Base-by-base conservation (phyloP, 2,888 invertebrate species). In the Zootermopsis nevadensis region DNA sequence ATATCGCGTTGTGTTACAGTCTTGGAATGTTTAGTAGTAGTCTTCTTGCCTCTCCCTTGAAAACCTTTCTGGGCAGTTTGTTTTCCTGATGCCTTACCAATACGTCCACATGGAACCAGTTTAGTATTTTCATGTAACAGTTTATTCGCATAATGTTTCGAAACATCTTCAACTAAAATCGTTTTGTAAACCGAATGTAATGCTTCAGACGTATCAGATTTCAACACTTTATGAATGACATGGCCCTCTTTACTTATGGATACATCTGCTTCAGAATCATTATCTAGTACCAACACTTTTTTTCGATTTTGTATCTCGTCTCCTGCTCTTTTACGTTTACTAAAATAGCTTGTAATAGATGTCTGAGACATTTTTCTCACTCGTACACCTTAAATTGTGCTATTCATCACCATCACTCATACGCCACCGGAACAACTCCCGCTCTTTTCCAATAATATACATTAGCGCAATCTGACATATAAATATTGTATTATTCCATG, bases 261-360 rank as follows among this genome's bases (percentile, higher is more conserved):
- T 15, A 48, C 48, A 19, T 19, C 48, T 48, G 48, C 12, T 48
- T 48, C 48, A 15, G 48, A 19, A 19, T 66, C 66, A 66, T n/a
- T 2, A 30, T 66, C 66, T 15, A 66, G 27, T 10, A n/a, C 27
- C 1, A 69, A 22, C 22, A 69, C 92, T 89, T 92, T 91, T 82
- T 91, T 88, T 89, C 90, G 88, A 87, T 89, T 86, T 87, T 90
- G 88, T 88, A 89, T 88, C 80, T 95, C 95, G 15, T 91, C 89
- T n/a, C 94, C 94, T 84, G 93, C 91, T 87, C 96, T 92, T 90
- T 96, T 96, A 88, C 95, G 92, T 87, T 93, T 93, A 88, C 92
- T 94, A 89, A 95, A 96, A 91, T 92, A 96, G 85, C 93, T 92
- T 85, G 94, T 93, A 84, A 96, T 92, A 80, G 94, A 94, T 87